phyloP scores from a whole-genome alignment of 2,113 vertebrate genomes.

The Alosa alosa region DNA sequence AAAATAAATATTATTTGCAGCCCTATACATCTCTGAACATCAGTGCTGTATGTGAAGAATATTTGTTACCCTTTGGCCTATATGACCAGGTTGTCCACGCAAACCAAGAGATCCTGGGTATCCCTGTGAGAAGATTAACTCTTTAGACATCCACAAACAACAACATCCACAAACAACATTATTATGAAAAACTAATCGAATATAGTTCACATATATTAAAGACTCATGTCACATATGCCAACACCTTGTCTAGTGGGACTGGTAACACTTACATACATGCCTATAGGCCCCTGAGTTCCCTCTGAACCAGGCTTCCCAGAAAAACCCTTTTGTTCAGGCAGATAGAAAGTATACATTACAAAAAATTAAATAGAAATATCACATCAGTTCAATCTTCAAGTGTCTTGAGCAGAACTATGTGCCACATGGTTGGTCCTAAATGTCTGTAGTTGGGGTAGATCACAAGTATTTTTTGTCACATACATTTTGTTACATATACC shows the following conservation, averaged over 20 bases:
- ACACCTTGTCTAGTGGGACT: background rate
- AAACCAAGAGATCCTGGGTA: conserved; percentile 69
- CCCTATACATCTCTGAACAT: background rate
- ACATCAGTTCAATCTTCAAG: background rate
- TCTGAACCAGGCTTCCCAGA: conserved; percentile 69
- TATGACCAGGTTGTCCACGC: conserved; percentile 65
- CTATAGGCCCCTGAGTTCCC: conserved; percentile 75
- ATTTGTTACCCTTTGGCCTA: conserved; percentile 70
- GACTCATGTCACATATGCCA: background rate
- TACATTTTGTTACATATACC: too few relatives aligned
- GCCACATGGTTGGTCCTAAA: background rate
- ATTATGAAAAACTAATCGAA: background rate
- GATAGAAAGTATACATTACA: conserved; percentile 18
- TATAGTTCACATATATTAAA: background rate
- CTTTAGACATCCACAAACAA: conserved; percentile 17
- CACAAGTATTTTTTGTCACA: background rate
- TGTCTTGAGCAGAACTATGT: background rate
- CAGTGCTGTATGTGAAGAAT: background rate
- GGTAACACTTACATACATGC: conserved; percentile 71
- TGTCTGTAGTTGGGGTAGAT: background rate
- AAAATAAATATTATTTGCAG: too few relatives aligned
- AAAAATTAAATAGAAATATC: background rate
- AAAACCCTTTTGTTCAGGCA: conserved; percentile 65
- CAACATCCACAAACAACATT: background rate
- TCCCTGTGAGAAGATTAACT: conserved; percentile 59